Percentiles rank a stretch among this genome's conserved stretches.
Evolutionary conservation across 2,797 vertebrate species (phyloP).

Genomic region (Arnoldichthys spilopterus): DNA sequence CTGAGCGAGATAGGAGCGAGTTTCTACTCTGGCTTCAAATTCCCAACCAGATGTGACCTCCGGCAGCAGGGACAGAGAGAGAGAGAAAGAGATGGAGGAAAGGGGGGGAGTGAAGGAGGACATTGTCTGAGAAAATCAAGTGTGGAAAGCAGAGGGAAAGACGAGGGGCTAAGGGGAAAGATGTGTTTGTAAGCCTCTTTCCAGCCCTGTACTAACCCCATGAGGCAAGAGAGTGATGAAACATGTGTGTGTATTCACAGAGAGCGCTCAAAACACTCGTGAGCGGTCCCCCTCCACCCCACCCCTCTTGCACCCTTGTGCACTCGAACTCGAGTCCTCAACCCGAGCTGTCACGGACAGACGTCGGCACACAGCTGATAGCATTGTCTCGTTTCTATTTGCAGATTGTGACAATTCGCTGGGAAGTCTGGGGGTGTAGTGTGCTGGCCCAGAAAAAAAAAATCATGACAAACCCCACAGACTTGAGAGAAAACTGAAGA

Average conservation of each 20-base stretch:
- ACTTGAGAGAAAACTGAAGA: not conserved
- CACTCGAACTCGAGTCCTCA: not conserved
- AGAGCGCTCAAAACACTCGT: conserved; percentile 20
- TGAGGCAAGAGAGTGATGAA: conserved; percentile 12
- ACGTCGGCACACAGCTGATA: conserved; percentile 10
- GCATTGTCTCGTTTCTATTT: conserved; percentile 10
- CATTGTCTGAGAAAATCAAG: conserved; percentile 49
- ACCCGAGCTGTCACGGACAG: not conserved
- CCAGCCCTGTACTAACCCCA: conserved; percentile 31
- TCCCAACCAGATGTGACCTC: conserved; percentile 56
- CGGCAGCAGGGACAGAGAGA: conserved; percentile 42
- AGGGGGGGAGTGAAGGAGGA: not conserved
- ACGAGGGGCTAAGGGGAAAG: conserved; percentile 7
- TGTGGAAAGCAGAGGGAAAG: conserved; percentile 20
- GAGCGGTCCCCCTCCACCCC: conserved; percentile 12
- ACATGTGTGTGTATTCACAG: conserved; percentile 30
- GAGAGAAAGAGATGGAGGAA: conserved; percentile 23
- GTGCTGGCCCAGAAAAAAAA: not conserved
- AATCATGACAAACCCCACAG: not conserved
- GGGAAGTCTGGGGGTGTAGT: not conserved
- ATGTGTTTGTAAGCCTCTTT: conserved; percentile 37
- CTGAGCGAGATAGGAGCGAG: conserved; percentile 56
- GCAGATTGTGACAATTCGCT: not conserved
- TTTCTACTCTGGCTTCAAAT: conserved; percentile 48
- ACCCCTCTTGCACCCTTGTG: not conserved